phyloP scores from a whole-genome alignment of 1,140 invertebrate genomes.

The Andrena cerasifolii region DNA sequence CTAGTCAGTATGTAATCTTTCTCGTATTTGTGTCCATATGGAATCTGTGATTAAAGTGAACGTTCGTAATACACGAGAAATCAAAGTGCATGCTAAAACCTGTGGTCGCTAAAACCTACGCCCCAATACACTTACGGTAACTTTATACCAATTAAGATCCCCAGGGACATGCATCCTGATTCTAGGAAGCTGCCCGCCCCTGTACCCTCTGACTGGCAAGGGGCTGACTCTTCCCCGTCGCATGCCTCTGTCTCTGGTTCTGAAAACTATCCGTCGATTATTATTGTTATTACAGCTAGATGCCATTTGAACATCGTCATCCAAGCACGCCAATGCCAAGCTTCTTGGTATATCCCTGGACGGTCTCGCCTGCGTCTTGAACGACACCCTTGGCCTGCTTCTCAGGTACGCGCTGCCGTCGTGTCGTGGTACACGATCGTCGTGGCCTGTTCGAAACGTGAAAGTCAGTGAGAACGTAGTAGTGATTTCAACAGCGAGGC shows the following conservation, averaged over 20 bases:
- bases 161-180: constrained; percentile 4
- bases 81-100: not conserved
- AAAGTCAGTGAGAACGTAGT: too few species aligned
- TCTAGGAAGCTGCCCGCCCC: constrained; percentile 27
- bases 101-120: not conserved
- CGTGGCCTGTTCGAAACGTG: constrained; percentile 71
- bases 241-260: constrained; percentile 47
- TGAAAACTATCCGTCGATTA: constrained; percentile 54
- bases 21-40: constrained; percentile 88
- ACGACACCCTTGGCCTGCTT: constrained; percentile 69
- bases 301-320: constrained; percentile 73
- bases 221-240: constrained; percentile 68
- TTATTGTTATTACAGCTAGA: constrained; percentile 59
- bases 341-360: constrained; percentile 6
- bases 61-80: not conserved
- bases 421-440: constrained; percentile 63
- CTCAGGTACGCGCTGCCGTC: constrained; percentile 25
- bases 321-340: constrained; percentile 41
- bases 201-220: constrained; percentile 56
- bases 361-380: constrained; percentile 61
- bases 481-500: too few species aligned
- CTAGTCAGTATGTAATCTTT: constrained; percentile 86
- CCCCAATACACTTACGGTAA: constrained; percentile 80
- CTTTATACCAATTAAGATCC: constrained; percentile 84
- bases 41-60: constrained; percentile 82